Evolutionary conservation across 1,140 invertebrate genomes (phyloP), one percentile per base, ranked within the genome.

Genomic region (Pseudomyrmex concolor): DNA sequence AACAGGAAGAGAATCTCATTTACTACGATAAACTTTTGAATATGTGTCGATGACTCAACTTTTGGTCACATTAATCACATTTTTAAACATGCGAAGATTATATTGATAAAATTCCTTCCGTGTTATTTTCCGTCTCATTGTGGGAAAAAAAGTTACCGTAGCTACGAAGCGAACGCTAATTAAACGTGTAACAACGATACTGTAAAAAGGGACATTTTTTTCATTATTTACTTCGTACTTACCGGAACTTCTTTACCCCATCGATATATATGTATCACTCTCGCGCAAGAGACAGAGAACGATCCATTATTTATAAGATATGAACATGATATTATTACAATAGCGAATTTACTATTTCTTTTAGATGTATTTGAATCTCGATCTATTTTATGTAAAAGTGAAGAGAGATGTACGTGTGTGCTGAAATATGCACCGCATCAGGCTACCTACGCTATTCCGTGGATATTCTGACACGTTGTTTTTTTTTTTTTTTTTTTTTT

Each of bases 21-120:
- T 89, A 89, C 43, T 74, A 81, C 64, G 72, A 84, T 80, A 86
- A 86, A 71, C 84, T 60, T 80, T 72, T 86, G 87, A 77, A 90
- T 87, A 89, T 89, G 89, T 86, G 89, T 86, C 87, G 45, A 70
- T 59, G 43, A 25, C 71, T 80, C 19, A 68, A 67, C 50, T 67
- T 50, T 68, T 77, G 63, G 66, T 78, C 76, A 80, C 76, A 70
- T 78, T 78, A 68, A 68, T 80, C 76, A 71, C 19, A 80, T 80
- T 80, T 34, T 80, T 70, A 60, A 80, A 80, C 71, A 80, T 50
- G 54, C 60, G 60, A 80, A 71, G 66, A 80, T 80, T 71, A 70
- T 80, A 54, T 80, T 80, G 34, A 34, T 34, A 34, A 80, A 80
- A 70, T 60, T 80, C 71, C 76, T 71, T 80, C 22, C 19, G 15